Percentiles rank a stretch among this genome's conserved stretches.
Conservation (phyloP, 2,888 invertebrate genomes). For the Periphyllus acericola region DNA sequence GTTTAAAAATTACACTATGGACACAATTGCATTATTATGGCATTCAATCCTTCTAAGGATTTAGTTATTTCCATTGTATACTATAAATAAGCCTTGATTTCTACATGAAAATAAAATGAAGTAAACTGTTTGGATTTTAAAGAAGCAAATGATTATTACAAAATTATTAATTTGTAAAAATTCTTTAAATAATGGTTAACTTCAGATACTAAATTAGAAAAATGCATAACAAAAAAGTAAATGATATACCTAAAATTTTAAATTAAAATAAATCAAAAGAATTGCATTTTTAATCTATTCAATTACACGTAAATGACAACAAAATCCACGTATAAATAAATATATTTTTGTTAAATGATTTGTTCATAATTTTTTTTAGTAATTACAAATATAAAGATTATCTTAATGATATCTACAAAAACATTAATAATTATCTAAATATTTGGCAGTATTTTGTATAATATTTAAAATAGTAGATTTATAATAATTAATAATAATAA, state of each 20-base stretch:
- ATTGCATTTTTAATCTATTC: neutral
- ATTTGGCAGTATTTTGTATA: slow-evolving; percentile 45
- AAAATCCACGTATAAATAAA: neutral
- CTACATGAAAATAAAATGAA: no score
- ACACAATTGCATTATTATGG: no score
- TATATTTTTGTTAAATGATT: slow-evolving; percentile 23
- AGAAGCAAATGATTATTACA: no score
- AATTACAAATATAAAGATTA: slow-evolving; percentile 24
- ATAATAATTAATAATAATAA: slow-evolving; percentile 27
- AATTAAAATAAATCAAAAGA: neutral
- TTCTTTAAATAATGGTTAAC: no score
- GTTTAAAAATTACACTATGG: no score
- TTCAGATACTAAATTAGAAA: neutral
- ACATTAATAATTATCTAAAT: slow-evolving; percentile 26
- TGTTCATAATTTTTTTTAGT: slow-evolving; percentile 16
- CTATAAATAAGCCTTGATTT: no score
- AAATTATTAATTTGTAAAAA: no score
- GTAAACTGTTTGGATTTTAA: no score
- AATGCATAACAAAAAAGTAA: neutral
- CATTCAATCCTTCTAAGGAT: no score
- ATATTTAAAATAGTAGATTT: slow-evolving; percentile 17
- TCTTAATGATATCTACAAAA: slow-evolving; percentile 6
- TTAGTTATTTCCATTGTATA: no score
- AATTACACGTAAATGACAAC: neutral
- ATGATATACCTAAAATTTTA: neutral